Evolutionary conservation across 2,797 vertebrate species (phyloP).

Genomic region (Eurystomus glaucurus): DNA sequence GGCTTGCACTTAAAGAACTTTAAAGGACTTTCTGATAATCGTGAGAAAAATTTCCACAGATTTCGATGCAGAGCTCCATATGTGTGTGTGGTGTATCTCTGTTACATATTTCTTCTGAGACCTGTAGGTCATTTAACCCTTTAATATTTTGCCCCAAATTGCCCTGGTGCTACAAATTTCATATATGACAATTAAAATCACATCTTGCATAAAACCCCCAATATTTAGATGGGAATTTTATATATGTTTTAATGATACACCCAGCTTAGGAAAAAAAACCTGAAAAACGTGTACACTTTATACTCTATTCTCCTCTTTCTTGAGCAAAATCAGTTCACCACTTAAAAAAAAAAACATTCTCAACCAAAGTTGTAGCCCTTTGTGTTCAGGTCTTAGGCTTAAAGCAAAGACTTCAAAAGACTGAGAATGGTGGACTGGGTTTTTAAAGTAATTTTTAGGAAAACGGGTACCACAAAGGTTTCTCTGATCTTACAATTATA

Average conservation of each 20-base stretch:
- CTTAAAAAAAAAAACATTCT: background rate
- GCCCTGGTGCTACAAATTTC: background rate
- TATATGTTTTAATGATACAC: background rate
- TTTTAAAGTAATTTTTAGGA: constrained; percentile 59
- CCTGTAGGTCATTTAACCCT: background rate
- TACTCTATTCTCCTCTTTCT: background rate
- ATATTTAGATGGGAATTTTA: background rate
- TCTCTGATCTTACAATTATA: constrained; percentile 76
- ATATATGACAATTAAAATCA: background rate
- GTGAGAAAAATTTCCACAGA: background rate
- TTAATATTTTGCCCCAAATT: background rate
- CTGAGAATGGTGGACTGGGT: background rate
- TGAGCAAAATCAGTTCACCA: background rate
- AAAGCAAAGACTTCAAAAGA: constrained; percentile 76
- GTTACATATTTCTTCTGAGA: background rate
- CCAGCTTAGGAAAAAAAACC: background rate
- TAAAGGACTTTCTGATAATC: background rate
- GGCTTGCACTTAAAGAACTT: background rate
- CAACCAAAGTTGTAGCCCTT: constrained; percentile 35
- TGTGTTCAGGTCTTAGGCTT: constrained; percentile 58
- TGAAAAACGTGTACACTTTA: background rate
- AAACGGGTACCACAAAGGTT: constrained; percentile 69
- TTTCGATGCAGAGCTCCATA: background rate
- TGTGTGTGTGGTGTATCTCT: rapidly evolving
- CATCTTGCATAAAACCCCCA: rapidly evolving